A percentile compares a stretch with the other conserved stretches of the same genome.
phyloP scores from a whole-genome alignment of 2,888 invertebrate genomes.

The Megamerina dolium region DNA sequence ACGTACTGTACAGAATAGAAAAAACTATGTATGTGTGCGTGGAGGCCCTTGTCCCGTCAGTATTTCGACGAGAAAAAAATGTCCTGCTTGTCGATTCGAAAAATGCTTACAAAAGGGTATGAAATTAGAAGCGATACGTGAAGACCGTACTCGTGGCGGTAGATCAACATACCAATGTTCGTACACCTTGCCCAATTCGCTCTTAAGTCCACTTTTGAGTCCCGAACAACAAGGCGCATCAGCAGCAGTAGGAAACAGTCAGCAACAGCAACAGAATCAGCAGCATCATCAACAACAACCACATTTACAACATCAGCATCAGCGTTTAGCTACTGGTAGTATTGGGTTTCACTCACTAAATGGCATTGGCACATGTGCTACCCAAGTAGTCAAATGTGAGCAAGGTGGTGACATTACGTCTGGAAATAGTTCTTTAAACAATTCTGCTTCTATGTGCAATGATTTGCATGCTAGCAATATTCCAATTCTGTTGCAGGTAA shows the following conservation, averaged over 20 bases:
- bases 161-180: constrained; percentile 94
- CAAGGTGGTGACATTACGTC: no score
- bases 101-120: constrained; percentile 94
- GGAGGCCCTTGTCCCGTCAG: constrained; percentile 90
- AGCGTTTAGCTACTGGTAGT: no score
- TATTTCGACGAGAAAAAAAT: constrained; percentile 90
- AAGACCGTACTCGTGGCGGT: constrained; percentile 91
- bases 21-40: constrained; percentile 89
- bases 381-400: constrained; percentile 5
- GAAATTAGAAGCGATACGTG: constrained; percentile 94
- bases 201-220: constrained; percentile 52
- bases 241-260: constrained; percentile 22
- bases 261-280: constrained; percentile 21
- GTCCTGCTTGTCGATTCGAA: constrained; percentile 93
- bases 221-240: constrained; percentile 43
- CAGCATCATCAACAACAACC: no score
- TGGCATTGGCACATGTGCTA: constrained; percentile 20
- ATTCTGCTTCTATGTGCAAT: no score
- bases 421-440: no score
- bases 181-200: constrained; percentile 74
- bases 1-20: constrained; percentile 95
- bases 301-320: no score
- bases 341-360: no score
- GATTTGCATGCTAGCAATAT: constrained; percentile 44
- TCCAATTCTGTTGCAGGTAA: constrained; percentile 65